phyloP scores from a whole-genome alignment of 2,888 invertebrate species.

The Pycnomerus fuliginosus region DNA sequence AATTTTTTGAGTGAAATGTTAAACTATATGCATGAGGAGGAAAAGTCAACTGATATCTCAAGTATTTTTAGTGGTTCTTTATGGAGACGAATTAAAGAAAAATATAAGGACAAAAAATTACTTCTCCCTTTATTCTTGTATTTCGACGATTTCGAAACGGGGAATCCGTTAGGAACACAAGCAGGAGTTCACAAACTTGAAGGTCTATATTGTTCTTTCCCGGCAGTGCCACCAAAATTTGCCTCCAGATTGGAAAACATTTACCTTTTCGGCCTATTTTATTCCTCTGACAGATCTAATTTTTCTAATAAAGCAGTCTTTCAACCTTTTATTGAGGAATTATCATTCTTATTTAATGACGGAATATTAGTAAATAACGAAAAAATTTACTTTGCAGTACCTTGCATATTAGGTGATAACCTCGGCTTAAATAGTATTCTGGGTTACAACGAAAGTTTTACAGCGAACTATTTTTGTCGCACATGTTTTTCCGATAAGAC shows the following conservation, averaged over 20 bases:
- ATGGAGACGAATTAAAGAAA: neutral
- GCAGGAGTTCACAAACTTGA: constrained; percentile 23
- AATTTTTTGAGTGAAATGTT: neutral
- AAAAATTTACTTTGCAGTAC: neutral
- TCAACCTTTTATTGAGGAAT: neutral
- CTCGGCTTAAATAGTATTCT: neutral
- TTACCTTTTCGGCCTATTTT: constrained; percentile 23
- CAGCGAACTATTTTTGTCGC: neutral
- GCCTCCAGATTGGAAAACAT: constrained; percentile 22
- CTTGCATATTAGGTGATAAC: neutral
- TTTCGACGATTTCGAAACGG: constrained; percentile 6
- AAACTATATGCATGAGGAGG: neutral
- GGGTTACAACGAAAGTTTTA: neutral
- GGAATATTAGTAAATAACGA: neutral
- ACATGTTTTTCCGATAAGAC: neutral
- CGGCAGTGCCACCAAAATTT: constrained; percentile 19
- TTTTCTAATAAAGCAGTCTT: constrained; percentile 13
- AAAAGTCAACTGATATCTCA: neutral
- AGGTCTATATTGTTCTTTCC: constrained; percentile 20
- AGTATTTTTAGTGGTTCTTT: neutral
- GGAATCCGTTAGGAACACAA: constrained; percentile 23
- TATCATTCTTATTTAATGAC: neutral
- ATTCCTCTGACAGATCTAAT: constrained; percentile 16
- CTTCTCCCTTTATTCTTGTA: constrained; percentile 28
- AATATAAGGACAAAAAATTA: constrained; percentile 11